Base-by-base conservation (phyloP, 2,113 vertebrate species). In the Cynopterus brachyotis region DNA sequence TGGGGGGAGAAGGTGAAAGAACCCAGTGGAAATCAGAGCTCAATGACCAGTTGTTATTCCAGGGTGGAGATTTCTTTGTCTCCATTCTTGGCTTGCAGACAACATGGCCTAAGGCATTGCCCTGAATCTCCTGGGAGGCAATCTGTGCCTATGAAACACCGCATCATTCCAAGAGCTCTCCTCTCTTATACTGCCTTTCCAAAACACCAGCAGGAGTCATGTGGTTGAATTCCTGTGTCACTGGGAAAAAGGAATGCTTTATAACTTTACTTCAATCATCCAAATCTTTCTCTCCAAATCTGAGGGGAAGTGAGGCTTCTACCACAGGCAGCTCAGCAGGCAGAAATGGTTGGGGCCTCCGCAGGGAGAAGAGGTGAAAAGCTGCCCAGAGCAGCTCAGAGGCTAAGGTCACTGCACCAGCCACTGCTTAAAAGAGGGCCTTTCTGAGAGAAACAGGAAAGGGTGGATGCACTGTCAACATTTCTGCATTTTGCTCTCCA, bases 401-500 rank as follows among this genome's bases (percentile, higher is more conserved):
- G 40, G 15, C 90, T 3, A 1, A 28, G 32, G 81, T 32, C 66
- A 5, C 57, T 12, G 81, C 20, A n/a, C 32, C 78, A 69, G 50
- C 67, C 79, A 47, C 73, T 59, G 62, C 42, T 12, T 82, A 22
- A 60, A 66, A 93, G 80, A 62, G 6, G 15, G 42, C 28, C 64
- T 66, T 72, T 85, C 19, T 24, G 19, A 67, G 86, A 81, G 64
- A 70, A 76, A n/a, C 1, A 1, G 72, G 45, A 47, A 81, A 89
- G 76, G 37, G 42, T 37, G 37, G 17, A 28, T 28, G 16, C 15
- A 5, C 45, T 60, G 72, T 70, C 75, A 70, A 66, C 66, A 30
- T 62, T 64, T 59, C 79, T 70, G 70, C 70, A 40, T 85, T 96
- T 96, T 93, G 59, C 94, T 89, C 37, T 96, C 53, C n/a, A 96